Evolutionary conservation across 2,113 vertebrate species (phyloP).

Genomic region (Mirounga angustirostris): DNA sequence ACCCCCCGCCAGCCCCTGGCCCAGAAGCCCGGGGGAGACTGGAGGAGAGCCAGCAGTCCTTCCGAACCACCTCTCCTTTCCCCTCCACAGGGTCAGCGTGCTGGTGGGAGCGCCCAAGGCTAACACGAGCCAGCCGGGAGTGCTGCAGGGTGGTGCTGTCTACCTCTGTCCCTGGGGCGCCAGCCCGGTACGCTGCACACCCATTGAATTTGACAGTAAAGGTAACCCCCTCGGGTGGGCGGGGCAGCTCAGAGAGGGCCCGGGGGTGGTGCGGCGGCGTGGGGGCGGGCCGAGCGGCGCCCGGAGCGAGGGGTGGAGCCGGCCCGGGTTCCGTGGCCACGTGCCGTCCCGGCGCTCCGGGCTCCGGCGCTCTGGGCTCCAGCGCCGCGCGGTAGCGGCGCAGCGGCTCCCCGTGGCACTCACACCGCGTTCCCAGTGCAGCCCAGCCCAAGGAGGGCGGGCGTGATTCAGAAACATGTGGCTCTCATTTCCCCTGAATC

Average conservation of each 20-base stretch:
- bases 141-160: slow-evolving; percentile 93
- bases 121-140: slow-evolving; percentile 89
- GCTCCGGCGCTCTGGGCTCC: background rate
- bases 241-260: background rate
- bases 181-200: slow-evolving; percentile 79
- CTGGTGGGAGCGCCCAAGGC: slow-evolving; percentile 95
- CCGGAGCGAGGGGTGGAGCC: background rate
- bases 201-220: slow-evolving; percentile 91
- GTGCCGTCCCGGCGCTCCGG: background rate
- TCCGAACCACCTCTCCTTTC: slow-evolving; percentile 19
- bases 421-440: slow-evolving; percentile 53
- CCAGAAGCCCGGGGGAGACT: background rate
- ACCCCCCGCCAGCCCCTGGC: slow-evolving; percentile 51
- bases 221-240: slow-evolving; percentile 84
- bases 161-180: slow-evolving; percentile 93
- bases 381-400: background rate
- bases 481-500: slow-evolving; percentile 85
- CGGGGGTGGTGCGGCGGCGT: background rate
- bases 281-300: background rate
- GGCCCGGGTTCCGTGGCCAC: background rate
- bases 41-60: background rate
- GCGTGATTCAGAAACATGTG: slow-evolving; percentile 85
- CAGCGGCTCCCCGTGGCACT: slow-evolving; percentile 67
- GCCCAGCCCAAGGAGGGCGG: slow-evolving; percentile 78
- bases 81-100: slow-evolving; percentile 90